Evolutionary conservation across 2,797 vertebrate genomes (phyloP).

Genomic region (Dallia pectoralis): DNA sequence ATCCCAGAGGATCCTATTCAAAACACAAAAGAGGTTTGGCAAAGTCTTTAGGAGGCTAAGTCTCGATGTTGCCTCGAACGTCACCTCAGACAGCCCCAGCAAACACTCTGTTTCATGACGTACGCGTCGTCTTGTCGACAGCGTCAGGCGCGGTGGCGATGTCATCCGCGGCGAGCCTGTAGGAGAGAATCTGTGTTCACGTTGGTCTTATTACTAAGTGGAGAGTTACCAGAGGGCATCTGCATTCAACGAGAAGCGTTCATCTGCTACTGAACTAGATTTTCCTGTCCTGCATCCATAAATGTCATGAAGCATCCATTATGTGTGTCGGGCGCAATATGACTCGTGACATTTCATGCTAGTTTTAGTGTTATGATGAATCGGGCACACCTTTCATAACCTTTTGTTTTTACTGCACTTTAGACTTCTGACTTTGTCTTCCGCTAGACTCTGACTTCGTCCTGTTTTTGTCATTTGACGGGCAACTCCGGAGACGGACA

Average conservation of each 20-base stretch:
- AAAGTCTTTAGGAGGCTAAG: not conserved
- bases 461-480: conserved; percentile 22
- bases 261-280: conserved; percentile 31
- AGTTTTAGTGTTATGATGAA: conserved; percentile 41
- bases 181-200: conserved; percentile 25
- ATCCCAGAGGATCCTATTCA: not conserved
- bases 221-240: conserved; percentile 14
- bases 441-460: conserved; percentile 21
- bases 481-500: conserved; percentile 21
- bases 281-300: conserved; percentile 44
- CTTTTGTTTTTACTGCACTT: not conserved
- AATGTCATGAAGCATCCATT: conserved; percentile 58
- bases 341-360: conserved; percentile 53
- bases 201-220: conserved; percentile 38
- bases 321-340: conserved; percentile 40
- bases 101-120: conserved; percentile 26
- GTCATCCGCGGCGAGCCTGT: conserved; percentile 21
- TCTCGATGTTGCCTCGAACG: not conserved
- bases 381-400: conserved; percentile 31
- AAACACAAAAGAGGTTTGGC: not conserved
- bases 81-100: not conserved
- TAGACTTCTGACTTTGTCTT: not conserved
- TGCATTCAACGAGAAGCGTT: conserved; percentile 25
- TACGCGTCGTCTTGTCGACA: conserved; percentile 10
- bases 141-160: conserved; percentile 27